Evolutionary conservation across 2,888 invertebrate genomes (phyloP).

Genomic region (Ennomos erosarius): DNA sequence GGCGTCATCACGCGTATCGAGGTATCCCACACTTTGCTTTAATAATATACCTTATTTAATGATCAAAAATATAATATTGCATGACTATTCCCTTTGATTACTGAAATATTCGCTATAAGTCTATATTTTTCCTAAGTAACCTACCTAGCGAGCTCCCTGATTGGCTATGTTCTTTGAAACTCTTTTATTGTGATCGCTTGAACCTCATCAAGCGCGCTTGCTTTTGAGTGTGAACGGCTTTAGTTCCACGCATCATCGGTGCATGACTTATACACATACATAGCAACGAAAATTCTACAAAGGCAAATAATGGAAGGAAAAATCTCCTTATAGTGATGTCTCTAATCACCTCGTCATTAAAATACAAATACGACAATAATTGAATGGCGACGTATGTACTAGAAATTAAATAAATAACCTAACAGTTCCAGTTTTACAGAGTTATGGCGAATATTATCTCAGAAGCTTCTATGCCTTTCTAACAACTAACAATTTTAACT

Average conservation of each 20-base stretch:
- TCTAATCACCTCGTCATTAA: too few species aligned
- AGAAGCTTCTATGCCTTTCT: conserved; percentile 19
- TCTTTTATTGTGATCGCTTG: too few species aligned
- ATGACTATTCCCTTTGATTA: conserved; percentile 21
- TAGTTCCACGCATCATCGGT: conserved; percentile 1
- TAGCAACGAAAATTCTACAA: not conserved
- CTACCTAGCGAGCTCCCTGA: too few species aligned
- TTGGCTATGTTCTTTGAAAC: too few species aligned
- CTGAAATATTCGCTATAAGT: conserved; percentile 14
- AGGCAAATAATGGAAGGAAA: too few species aligned
- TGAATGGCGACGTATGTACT: too few species aligned
- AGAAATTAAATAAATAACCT: too few species aligned
- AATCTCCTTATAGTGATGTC: too few species aligned
- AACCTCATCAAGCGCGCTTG: too few species aligned
- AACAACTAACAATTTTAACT: conserved; percentile 5
- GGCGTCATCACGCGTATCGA: conserved; percentile 85
- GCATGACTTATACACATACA: conserved; percentile 3
- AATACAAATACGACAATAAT: too few species aligned
- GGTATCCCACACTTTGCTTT: conserved; percentile 82
- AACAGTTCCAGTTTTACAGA: not conserved
- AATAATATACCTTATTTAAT: conserved; percentile 52
- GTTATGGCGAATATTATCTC: conserved; percentile 14
- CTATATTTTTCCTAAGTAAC: not conserved
- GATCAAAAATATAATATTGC: conserved; percentile 24
- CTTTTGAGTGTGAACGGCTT: too few species aligned